Base-by-base conservation (phyloP, 2,888 invertebrate genomes). In the Metallyticus violacea region DNA sequence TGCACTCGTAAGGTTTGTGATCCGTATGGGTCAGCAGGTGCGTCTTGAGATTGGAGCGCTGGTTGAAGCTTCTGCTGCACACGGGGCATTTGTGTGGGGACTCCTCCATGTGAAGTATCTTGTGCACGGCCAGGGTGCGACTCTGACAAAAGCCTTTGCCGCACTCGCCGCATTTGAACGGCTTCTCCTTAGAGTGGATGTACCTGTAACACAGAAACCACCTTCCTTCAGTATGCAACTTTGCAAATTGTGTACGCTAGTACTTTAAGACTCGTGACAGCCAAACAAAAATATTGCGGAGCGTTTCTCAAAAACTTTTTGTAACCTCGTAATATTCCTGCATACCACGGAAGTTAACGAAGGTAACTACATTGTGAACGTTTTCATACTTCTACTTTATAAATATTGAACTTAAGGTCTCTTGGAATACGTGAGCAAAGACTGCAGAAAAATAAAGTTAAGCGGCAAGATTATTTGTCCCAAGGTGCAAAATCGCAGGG, bases 61-160 rank as follows among this genome's bases (percentile, higher is more conserved):
- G 97, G 91, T 97, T 97, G 92, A 98, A 98, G 90, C 96, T 96
- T 87, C 97, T 94, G 89, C 96, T 96, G 92, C 97, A 98, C 3
- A 97, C 97, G 7, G 97, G 97, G 90, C 97, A 98, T 91, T 97
- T 97, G 93, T 97, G 97, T 1, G 97, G 97, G 0, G 97, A 97
- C 91, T 97, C 97, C 91, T 97, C 97, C 96, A 97, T 96, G 91
- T 98, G 98, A 76, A 98, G 94, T 89, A 98, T 97, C 91, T 97
- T 97, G 94, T 99, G 99, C 4, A 98, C 98, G 7, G 98, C 98
- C 90, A 99, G 93, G 0, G 99, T 99, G 88, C 99, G 94, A 85
- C 97, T 97, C 91, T 99, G 99, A 90, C 99, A 99, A 93, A 99
- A 99, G 5, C 99, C 99, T 92, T 99, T 99, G 89, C 98, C 98